Evolutionary conservation across 2,888 invertebrate species (phyloP).

Genomic region (Pristionchus entomophagus): DNA sequence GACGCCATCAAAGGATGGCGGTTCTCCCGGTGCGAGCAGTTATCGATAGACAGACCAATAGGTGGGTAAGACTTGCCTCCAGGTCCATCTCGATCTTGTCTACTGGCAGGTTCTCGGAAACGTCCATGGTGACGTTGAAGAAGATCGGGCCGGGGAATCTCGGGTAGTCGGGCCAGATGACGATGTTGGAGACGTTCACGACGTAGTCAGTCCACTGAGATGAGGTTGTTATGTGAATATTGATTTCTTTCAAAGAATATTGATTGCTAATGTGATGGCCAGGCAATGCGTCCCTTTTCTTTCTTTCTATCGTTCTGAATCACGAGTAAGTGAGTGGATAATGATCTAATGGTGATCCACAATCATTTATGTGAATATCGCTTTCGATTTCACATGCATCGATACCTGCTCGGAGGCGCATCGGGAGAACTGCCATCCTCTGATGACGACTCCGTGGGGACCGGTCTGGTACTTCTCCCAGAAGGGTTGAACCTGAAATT

Average conservation of each 20-base stretch:
- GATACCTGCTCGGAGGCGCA: slow-evolving; percentile 74
- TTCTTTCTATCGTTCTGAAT: too few relatives aligned
- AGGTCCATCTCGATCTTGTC: slow-evolving; percentile 75
- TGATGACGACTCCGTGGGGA: slow-evolving; percentile 73
- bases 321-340: too few relatives aligned
- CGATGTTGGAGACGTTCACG: slow-evolving; percentile 75
- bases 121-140: slow-evolving; percentile 76
- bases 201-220: slow-evolving; percentile 76
- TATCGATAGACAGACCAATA: background rate
- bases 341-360: too few relatives aligned
- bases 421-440: slow-evolving; percentile 75
- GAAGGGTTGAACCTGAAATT: slow-evolving; percentile 67
- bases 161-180: slow-evolving; percentile 76
- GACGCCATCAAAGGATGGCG: too few relatives aligned
- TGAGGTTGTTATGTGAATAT: too few relatives aligned
- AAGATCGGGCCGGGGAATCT: slow-evolving; percentile 76
- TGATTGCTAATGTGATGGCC: too few relatives aligned
- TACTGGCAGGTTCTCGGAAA: slow-evolving; percentile 72
- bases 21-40: too few relatives aligned
- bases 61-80: slow-evolving; percentile 59
- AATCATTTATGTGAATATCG: too few relatives aligned
- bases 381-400: too few relatives aligned
- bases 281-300: too few relatives aligned
- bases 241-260: background rate
- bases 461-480: slow-evolving; percentile 76